Conservation (phyloP, 2,888 invertebrate species). For the Cryptus viduatorius region DNA sequence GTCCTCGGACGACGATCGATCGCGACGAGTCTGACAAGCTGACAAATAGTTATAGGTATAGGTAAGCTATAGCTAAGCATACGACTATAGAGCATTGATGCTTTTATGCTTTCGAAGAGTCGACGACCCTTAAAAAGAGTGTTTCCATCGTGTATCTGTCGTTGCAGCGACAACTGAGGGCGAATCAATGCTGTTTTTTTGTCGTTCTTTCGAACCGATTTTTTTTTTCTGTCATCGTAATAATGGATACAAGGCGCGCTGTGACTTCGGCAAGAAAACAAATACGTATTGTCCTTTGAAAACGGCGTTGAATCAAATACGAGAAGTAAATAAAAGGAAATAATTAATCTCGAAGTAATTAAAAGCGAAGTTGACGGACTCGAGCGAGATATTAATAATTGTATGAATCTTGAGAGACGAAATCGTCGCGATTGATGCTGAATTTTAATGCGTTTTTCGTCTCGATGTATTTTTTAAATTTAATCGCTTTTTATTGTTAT, state of each 20-base stretch:
- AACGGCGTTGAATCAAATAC: too few relatives aligned
- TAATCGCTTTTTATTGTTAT: too few relatives aligned
- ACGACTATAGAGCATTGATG: constrained; percentile 1
- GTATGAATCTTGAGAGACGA: too few relatives aligned
- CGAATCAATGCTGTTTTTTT: constrained; percentile 3
- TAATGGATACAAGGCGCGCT: background rate
- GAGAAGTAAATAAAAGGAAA: too few relatives aligned
- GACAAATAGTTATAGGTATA: constrained; percentile 46
- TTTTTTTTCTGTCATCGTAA: background rate
- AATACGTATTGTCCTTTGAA: too few relatives aligned
- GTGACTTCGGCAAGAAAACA: background rate
- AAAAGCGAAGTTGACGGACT: too few relatives aligned
- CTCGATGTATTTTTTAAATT: too few relatives aligned
- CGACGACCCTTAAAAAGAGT: constrained; percentile 58
- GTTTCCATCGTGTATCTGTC: constrained; percentile 20
- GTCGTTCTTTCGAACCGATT: background rate
- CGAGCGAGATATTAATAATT: too few relatives aligned
- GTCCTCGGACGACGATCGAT: constrained; percentile 59
- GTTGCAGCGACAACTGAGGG: constrained; percentile 35
- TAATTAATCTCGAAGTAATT: too few relatives aligned
- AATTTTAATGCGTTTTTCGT: too few relatives aligned
- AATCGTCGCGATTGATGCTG: too few relatives aligned
- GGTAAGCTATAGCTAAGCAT: background rate
- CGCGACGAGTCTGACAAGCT: constrained; percentile 54
- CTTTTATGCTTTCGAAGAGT: constrained; percentile 44